phyloP scores from a whole-genome alignment of 2,797 vertebrate species.

The Pelobates cultripes region DNA sequence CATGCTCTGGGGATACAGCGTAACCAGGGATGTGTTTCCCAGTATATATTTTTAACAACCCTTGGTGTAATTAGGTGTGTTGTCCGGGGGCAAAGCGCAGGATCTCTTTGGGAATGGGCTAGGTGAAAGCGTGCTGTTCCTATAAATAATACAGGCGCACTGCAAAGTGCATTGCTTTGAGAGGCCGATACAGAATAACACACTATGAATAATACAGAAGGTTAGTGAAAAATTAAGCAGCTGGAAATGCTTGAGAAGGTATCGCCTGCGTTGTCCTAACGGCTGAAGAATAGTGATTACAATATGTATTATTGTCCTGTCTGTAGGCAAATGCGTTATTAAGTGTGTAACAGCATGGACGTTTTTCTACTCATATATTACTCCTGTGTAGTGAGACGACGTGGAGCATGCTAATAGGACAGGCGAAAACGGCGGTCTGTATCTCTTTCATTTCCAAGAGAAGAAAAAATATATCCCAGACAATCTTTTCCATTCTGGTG shows the following conservation, averaged over 20 bases:
- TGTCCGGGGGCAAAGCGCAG: slow-evolving; percentile 35
- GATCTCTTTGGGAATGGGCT: slow-evolving; percentile 54
- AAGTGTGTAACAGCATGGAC: slow-evolving; percentile 76
- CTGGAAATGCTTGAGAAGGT: slow-evolving; percentile 85
- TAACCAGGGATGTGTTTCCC: slow-evolving; percentile 7
- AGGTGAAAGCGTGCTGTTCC: slow-evolving; percentile 76
- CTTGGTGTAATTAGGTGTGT: slow-evolving; percentile 57
- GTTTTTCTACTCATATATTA: slow-evolving; percentile 76
- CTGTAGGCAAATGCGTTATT: slow-evolving; percentile 81
- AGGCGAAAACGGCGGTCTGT: slow-evolving; percentile 13
- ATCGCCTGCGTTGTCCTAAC: slow-evolving; percentile 75
- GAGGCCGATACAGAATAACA: slow-evolving; percentile 81
- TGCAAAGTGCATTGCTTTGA: slow-evolving; percentile 81
- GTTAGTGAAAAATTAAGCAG: slow-evolving; percentile 89
- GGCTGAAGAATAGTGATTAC: slow-evolving; percentile 79
- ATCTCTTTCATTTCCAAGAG: slow-evolving; percentile 12
- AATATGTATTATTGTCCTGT: slow-evolving; percentile 83
- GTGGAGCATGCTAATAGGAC: background rate
- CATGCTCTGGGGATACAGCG: background rate
- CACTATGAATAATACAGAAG: slow-evolving; percentile 92
- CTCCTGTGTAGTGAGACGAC: background rate
- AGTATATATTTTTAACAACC: slow-evolving; percentile 62
- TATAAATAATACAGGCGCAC: slow-evolving; percentile 90
- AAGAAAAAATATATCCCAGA: background rate
- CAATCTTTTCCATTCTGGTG: background rate